Conservation (phyloP, 2,797 vertebrate genomes). For the Aeoliscus strigatus region DNA sequence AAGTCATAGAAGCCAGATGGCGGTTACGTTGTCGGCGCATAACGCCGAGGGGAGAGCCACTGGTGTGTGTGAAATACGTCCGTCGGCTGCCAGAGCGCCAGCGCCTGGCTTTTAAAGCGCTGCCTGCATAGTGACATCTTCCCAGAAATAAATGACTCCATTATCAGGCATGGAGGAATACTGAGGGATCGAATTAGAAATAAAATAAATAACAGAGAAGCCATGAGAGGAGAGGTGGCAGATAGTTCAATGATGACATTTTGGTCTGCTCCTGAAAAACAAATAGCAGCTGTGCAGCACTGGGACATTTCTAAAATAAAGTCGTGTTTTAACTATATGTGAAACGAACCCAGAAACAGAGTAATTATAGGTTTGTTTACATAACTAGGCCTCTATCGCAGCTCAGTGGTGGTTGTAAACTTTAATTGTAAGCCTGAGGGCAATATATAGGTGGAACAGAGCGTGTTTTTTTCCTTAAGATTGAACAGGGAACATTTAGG, state of each 20-base stretch:
- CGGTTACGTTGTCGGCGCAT: slow-evolving; percentile 10
- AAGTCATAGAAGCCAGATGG: slow-evolving; percentile 30
- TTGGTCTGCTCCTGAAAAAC: slow-evolving; percentile 19
- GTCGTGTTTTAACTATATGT: slow-evolving; percentile 21
- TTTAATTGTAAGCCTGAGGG: slow-evolving; percentile 45
- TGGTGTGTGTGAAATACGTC: slow-evolving; percentile 26
- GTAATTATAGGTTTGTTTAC: slow-evolving; percentile 66
- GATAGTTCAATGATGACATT: too few species aligned
- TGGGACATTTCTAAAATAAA: slow-evolving; percentile 37
- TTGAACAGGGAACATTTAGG: slow-evolving; percentile 21
- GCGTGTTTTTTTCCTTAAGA: slow-evolving; percentile 29
- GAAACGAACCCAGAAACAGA: slow-evolving; percentile 15
- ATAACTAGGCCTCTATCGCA: slow-evolving; percentile 51
- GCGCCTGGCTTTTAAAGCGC: neutral
- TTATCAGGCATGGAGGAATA: slow-evolving; percentile 1
- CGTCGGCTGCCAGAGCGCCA: slow-evolving; percentile 8
- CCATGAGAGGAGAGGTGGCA: too few species aligned
- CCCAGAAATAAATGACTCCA: slow-evolving; percentile 13
- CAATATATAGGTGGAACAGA: slow-evolving; percentile 36
- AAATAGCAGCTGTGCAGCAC: slow-evolving; percentile 31
- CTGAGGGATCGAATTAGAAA: slow-evolving; percentile 9
- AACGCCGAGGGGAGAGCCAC: slow-evolving; percentile 13
- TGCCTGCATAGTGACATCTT: slow-evolving; percentile 6
- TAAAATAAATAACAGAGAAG: too few species aligned
- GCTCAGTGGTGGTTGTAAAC: slow-evolving; percentile 35